A percentile compares a stretch with the other conserved stretches of the same genome.
These are phyloP conservation scores for Equus przewalskii DNA, from an alignment of 2,113 vertebrate genomes.

Conservation along the genomic window DNA sequence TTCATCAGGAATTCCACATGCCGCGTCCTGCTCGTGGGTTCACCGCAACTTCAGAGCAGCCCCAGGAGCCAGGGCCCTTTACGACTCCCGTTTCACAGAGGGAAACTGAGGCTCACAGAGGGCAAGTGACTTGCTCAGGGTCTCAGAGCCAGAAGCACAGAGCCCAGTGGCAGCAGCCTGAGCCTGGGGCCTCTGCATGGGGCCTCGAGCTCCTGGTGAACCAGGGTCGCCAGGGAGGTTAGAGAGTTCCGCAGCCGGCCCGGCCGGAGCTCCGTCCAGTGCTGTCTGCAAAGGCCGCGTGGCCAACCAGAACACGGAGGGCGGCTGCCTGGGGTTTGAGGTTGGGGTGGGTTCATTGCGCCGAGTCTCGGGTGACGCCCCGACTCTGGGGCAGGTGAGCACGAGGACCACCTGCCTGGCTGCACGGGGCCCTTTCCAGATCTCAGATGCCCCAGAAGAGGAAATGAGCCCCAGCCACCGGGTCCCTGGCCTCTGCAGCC, in stretches of 20 bases:
- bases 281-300: fast-evolving
- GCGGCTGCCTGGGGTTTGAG: not conserved
- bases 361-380: not conserved
- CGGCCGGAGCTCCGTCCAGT: not conserved
- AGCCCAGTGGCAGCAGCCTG: not conserved
- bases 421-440: not conserved
- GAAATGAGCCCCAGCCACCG: not conserved
- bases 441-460: not conserved
- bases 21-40: not conserved
- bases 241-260: not conserved
- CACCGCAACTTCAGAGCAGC: not conserved
- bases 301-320: fast-evolving
- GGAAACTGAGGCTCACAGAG: not conserved
- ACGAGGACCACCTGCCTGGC: not conserved
- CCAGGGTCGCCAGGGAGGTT: not conserved
- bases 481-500: not conserved
- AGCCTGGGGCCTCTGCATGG: not conserved
- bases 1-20: not conserved
- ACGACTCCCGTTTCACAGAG: not conserved
- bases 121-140: not conserved
- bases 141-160: not conserved
- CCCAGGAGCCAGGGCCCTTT: not conserved
- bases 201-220: not conserved
- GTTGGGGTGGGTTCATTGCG: not conserved
- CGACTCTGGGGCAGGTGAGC: fast-evolving